Percentiles rank a stretch among this genome's conserved stretches.
phyloP scores from a whole-genome alignment of 2,113 vertebrate species.

The Siphamia tubifer region DNA sequence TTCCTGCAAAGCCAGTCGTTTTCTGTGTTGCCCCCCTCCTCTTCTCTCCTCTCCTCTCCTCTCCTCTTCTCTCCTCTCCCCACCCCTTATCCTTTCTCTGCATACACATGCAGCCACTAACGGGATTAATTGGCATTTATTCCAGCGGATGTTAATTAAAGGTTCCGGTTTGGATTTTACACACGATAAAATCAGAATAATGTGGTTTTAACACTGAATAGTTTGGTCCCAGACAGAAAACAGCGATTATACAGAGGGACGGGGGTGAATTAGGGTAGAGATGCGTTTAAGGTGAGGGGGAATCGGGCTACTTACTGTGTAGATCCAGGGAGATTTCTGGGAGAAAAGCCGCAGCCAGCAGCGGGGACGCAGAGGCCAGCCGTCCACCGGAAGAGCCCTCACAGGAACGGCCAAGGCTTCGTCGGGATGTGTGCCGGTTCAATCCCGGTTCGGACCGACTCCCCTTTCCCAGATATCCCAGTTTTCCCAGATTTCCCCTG shows the following conservation, averaged over 20 bases:
- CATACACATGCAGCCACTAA: conserved; percentile 33
- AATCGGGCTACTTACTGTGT: conserved; percentile 53
- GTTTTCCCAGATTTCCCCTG: conserved; percentile 35
- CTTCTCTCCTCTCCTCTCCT: not conserved
- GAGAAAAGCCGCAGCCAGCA: conserved; percentile 17
- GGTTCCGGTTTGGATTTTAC: not conserved
- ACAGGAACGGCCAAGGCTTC: not conserved
- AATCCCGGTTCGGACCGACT: conserved; percentile 45
- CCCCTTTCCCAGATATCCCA: conserved; percentile 50
- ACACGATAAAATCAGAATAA: not conserved
- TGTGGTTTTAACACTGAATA: accelerated
- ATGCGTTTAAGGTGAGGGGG: conserved; percentile 29
- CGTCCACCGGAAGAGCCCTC: not conserved
- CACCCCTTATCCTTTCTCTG: conserved; percentile 23
- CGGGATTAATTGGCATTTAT: conserved; percentile 36
- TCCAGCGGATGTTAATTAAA: conserved; percentile 22
- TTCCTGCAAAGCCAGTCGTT: not conserved
- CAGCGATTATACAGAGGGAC: not conserved
- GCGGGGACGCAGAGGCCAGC: not conserved
- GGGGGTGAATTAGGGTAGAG: not conserved
- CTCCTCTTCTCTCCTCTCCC: conserved; percentile 11
- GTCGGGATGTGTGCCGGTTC: conserved; percentile 30
- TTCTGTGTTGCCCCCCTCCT: not conserved
- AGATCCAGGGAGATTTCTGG: conserved; percentile 28
- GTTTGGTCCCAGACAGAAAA: not conserved